Conservation (phyloP, 2,888 invertebrate species). For the Pocota personata region DNA sequence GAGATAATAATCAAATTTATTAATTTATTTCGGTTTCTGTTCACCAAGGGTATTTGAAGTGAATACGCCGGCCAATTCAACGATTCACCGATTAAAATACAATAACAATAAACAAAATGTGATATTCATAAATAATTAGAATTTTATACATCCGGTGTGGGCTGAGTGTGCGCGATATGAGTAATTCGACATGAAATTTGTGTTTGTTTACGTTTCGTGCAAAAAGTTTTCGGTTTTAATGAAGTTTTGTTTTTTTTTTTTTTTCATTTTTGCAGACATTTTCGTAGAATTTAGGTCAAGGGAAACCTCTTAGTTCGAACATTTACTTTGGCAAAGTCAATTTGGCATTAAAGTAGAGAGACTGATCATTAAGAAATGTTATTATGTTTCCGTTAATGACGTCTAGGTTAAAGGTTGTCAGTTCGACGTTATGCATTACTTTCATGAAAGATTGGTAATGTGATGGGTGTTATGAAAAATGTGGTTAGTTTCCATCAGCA, state of each 20-base stretch:
- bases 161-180: neutral
- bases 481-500: too few species aligned
- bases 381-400: neutral
- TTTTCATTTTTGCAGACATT: conserved; percentile 11
- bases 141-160: conserved; percentile 45
- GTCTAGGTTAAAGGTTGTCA: conserved; percentile 4
- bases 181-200: conserved; percentile 20
- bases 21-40: conserved; percentile 15
- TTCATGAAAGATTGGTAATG: too few species aligned
- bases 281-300: conserved; percentile 33
- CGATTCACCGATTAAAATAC: conserved; percentile 26
- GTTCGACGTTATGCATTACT: neutral
- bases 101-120: conserved; percentile 24
- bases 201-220: conserved; percentile 29
- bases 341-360: conserved; percentile 13
- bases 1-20: conserved; percentile 44
- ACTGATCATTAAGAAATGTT: conserved; percentile 14
- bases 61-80: neutral
- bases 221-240: conserved; percentile 7
- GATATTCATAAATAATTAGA: conserved; percentile 32
- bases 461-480: too few species aligned
- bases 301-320: conserved; percentile 23
- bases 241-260: neutral
- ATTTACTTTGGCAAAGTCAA: conserved; percentile 11
- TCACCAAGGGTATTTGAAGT: neutral